Evolutionary conservation across 2,113 vertebrate genomes (phyloP).

Genomic region (Syngnathus scovelli): DNA sequence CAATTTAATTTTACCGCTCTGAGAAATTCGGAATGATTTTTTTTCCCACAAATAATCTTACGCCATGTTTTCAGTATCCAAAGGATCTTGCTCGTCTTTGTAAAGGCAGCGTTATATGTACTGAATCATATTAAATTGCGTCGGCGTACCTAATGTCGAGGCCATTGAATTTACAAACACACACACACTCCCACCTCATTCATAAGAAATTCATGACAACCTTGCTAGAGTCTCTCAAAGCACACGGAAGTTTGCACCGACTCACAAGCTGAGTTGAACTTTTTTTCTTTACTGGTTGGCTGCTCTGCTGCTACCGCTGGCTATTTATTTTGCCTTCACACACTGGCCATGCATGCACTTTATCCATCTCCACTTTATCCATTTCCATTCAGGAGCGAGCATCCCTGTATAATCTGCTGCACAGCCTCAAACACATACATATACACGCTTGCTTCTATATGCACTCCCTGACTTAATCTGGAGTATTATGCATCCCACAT

Average conservation of each 20-base stretch:
- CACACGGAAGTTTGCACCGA: conserved; percentile 7
- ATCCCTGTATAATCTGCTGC: conserved; percentile 1
- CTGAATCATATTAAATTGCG: background rate
- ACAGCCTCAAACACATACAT: background rate
- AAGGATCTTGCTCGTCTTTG: background rate
- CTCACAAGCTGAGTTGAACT: background rate
- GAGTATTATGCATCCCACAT: conserved; percentile 14
- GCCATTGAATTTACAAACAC: background rate
- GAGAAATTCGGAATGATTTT: background rate
- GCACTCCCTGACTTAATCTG: conserved; percentile 13
- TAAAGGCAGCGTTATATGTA: background rate
- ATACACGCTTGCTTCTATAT: conserved; percentile 3
- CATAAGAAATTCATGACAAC: conserved; percentile 4
- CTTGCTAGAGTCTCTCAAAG: conserved; percentile 2
- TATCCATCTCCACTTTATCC: background rate
- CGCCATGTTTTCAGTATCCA: background rate
- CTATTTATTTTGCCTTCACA: background rate
- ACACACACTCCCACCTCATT: background rate
- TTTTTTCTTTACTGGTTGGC: background rate
- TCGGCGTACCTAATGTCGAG: background rate
- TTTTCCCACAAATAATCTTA: background rate
- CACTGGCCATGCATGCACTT: background rate
- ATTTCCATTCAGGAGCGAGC: background rate
- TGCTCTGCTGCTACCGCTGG: conserved; percentile 7
- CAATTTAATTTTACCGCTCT: background rate